phyloP scores from a whole-genome alignment of 1,140 invertebrate species.

The Sipha flava region DNA sequence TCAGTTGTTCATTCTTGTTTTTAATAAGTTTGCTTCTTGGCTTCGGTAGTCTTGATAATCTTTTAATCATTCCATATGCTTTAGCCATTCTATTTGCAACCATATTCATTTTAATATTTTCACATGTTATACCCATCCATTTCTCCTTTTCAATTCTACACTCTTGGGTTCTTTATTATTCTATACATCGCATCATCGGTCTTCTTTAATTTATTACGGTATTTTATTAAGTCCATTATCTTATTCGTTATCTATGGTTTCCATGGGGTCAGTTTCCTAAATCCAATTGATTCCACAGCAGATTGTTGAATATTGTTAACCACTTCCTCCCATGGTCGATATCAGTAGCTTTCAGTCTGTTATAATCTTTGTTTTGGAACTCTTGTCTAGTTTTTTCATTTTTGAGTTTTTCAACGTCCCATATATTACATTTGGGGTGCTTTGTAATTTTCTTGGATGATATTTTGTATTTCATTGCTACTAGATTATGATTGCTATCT shows the following conservation, averaged over 20 bases:
- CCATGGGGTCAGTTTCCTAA: background rate
- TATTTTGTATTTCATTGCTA: background rate
- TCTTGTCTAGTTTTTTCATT: background rate
- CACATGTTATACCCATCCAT: background rate
- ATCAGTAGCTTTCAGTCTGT: background rate
- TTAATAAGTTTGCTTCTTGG: background rate
- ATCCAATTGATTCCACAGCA: no score
- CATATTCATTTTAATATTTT: background rate
- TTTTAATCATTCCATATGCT: background rate
- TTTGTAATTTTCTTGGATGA: background rate
- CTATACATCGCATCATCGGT: no score
- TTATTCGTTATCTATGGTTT: constrained; percentile 10
- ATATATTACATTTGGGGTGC: background rate
- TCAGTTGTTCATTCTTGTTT: background rate
- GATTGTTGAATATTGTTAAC: no score
- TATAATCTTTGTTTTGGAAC: background rate
- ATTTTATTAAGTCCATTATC: no score
- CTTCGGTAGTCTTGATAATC: background rate
- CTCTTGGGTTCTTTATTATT: background rate
- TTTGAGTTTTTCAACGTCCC: background rate
- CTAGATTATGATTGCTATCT: no score
- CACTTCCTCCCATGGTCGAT: background rate
- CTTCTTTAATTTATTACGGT: no score
- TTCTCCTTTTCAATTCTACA: background rate
- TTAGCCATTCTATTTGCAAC: background rate